phyloP scores from a whole-genome alignment of 2,888 invertebrate genomes.

The Meta bourneti region DNA sequence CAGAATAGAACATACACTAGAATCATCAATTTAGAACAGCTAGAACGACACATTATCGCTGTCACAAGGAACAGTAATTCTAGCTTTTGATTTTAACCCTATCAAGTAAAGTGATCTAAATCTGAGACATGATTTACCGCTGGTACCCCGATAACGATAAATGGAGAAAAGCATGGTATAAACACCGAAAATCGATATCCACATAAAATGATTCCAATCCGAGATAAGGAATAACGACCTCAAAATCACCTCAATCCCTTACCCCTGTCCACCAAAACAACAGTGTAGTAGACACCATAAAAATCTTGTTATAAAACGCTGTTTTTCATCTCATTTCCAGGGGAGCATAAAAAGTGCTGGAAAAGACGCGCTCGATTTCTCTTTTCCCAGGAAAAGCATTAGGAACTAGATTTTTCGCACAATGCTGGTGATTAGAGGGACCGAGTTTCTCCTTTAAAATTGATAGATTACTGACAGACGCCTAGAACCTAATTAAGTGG shows the following conservation, averaged over 20 bases:
- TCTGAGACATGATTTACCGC: too few species aligned
- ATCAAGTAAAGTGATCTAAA: too few species aligned
- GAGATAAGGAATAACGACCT: neutral
- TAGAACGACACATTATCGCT: too few species aligned
- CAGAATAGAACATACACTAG: too few species aligned
- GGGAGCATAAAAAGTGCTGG: neutral
- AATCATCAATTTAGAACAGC: too few species aligned
- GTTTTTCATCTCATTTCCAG: neutral
- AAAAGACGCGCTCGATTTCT: neutral
- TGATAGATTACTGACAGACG: conserved; percentile 12
- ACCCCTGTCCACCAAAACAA: neutral
- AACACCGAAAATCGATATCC: too few species aligned
- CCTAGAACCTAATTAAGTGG: conserved; percentile 20
- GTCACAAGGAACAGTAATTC: too few species aligned
- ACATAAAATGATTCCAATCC: too few species aligned
- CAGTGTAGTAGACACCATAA: neutral
- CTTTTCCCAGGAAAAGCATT: neutral
- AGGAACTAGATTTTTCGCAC: conserved; percentile 17
- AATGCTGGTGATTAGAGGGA: neutral
- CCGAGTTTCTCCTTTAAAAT: neutral
- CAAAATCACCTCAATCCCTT: neutral
- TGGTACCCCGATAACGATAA: too few species aligned
- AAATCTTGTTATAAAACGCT: neutral
- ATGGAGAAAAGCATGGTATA: too few species aligned
- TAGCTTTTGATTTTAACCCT: too few species aligned